These are phyloP conservation scores for Podarcis lilfordi DNA, from an alignment of 2,797 vertebrate genomes.

Conservation along the genomic window DNA sequence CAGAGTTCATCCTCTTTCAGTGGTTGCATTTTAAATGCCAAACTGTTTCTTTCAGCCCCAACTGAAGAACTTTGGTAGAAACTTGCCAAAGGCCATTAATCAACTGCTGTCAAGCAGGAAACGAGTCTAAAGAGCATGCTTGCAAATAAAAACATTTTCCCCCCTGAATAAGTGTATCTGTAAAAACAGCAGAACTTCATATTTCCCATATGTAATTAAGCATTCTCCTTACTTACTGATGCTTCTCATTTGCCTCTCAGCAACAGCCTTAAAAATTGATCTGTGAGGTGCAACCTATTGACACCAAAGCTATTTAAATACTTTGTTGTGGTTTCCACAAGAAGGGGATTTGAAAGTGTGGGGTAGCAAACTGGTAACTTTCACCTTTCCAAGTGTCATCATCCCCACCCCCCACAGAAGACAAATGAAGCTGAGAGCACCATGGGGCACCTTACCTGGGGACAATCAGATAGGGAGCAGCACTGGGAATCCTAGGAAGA, in stretches of 20 bases:
- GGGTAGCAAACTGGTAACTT: constrained; percentile 45
- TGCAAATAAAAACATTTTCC: too few species aligned
- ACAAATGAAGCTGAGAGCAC: constrained; percentile 8
- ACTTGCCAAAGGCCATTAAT: background rate
- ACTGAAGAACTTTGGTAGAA: background rate
- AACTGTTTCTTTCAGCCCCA: background rate
- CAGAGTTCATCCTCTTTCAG: background rate
- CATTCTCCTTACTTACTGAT: background rate
- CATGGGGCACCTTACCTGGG: too few species aligned
- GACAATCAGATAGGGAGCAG: background rate
- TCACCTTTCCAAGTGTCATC: constrained; percentile 37
- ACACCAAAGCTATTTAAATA: constrained; percentile 13
- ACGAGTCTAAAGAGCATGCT: too few species aligned
- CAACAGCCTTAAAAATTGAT: background rate
- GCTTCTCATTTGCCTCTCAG: background rate
- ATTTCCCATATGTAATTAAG: background rate
- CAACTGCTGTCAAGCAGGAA: background rate
- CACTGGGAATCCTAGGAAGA: background rate
- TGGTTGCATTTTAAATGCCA: background rate
- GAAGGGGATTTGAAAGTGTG: constrained; percentile 17
- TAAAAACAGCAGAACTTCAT: background rate
- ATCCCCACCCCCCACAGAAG: constrained; percentile 16
- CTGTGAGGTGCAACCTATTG: background rate
- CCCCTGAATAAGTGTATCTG: background rate
- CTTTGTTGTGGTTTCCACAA: constrained; percentile 15